These are phyloP conservation scores for Cyprichromis sp. DNA, from an alignment of 2,113 vertebrate genomes.

Conservation along the genomic window DNA sequence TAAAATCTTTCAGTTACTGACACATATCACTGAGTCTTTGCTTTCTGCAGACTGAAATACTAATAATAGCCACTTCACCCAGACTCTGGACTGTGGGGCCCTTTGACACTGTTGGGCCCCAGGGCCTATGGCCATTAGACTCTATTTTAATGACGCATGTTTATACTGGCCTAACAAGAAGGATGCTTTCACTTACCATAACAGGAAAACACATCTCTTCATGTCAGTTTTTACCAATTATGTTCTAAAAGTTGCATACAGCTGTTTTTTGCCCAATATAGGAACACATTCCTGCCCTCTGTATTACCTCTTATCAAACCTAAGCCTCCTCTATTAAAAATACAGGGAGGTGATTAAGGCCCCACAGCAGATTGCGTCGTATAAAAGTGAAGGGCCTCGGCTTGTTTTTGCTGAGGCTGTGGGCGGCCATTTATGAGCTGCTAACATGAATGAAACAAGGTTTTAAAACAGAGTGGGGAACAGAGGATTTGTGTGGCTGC, in stretches of 20 bases:
- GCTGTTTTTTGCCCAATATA: not conserved
- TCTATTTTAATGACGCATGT: not conserved
- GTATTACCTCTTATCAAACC: not conserved
- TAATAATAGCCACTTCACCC: not conserved
- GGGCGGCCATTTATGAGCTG: constrained; percentile 60
- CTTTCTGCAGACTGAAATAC: not conserved
- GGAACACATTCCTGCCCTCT: not conserved
- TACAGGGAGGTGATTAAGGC: not conserved
- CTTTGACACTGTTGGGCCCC: not conserved
- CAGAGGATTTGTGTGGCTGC: constrained; percentile 52
- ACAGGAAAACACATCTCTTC: not conserved
- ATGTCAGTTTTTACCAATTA: not conserved
- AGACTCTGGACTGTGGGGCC: not conserved
- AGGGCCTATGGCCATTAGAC: not conserved
- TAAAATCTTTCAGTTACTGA: not conserved
- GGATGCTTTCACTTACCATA: not conserved
- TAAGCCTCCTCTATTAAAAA: not conserved
- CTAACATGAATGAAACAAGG: constrained; percentile 59
- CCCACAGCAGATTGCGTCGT: not conserved
- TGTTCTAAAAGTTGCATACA: not conserved
- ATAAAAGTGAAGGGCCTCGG: constrained; percentile 3
- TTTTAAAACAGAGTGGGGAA: constrained; percentile 50
- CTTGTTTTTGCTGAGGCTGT: constrained; percentile 42
- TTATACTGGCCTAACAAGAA: not conserved
- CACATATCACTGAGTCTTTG: not conserved